phyloP scores from a whole-genome alignment of 2,113 vertebrate species.

The Suricata suricatta region DNA sequence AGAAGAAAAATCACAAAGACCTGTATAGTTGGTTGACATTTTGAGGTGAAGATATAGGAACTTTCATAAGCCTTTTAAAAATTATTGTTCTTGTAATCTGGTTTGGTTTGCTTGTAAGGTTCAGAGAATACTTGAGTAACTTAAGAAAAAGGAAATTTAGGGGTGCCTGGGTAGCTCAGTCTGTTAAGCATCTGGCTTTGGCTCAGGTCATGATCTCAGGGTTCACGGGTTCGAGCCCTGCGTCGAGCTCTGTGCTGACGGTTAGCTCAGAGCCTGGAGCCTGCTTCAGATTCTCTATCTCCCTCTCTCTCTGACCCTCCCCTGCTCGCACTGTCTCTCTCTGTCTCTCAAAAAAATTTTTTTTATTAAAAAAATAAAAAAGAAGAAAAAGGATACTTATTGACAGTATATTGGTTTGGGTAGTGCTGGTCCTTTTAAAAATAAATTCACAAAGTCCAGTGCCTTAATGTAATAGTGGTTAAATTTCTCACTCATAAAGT shows the following conservation, averaged over 20 bases:
- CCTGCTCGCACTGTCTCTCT: too few species aligned
- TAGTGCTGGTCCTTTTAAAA: not conserved
- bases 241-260: too few species aligned
- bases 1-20: conserved; percentile 41
- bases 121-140: not conserved
- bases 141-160: not conserved
- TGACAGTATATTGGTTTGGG: not conserved
- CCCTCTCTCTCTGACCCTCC: too few species aligned
- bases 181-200: too few species aligned
- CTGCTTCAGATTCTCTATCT: too few species aligned
- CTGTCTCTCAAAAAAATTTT: too few species aligned
- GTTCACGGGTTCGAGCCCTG: too few species aligned
- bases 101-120: not conserved
- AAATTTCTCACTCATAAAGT: not conserved
- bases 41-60: not conserved
- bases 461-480: not conserved
- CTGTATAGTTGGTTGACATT: conserved; percentile 14
- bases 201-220: too few species aligned
- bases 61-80: not conserved
- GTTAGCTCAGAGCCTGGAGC: too few species aligned
- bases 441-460: not conserved
- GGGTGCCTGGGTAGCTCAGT: too few species aligned
- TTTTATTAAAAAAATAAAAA: too few species aligned
- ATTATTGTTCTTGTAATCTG: conserved; percentile 26
- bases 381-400: not conserved